Percentiles rank a stretch among this genome's conserved stretches.
Evolutionary conservation across 2,888 invertebrate species (phyloP).

Genomic region (Epistrophella euchroma): DNA sequence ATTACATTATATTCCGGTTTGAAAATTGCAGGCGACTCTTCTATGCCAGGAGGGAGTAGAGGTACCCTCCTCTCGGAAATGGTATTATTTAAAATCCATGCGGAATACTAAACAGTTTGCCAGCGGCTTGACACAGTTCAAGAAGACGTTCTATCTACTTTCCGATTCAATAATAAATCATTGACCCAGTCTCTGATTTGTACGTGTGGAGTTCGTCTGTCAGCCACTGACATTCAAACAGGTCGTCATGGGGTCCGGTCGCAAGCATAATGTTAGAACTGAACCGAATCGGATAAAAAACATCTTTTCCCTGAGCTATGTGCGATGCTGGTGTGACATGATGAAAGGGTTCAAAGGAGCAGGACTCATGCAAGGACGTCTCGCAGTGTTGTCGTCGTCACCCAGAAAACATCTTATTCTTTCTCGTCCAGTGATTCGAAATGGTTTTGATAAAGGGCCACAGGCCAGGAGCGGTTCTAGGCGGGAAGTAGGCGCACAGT

Average conservation of each 20-base stretch:
- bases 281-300: conserved; percentile 28
- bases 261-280: conserved; percentile 51
- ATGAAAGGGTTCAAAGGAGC: conserved; percentile 70
- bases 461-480: not conserved
- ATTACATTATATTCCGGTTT: conserved; percentile 65
- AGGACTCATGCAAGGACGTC: conserved; percentile 48
- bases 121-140: conserved; percentile 74
- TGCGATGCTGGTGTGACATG: conserved; percentile 48
- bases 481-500: no score
- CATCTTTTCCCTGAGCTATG: conserved; percentile 36
- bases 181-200: conserved; percentile 75
- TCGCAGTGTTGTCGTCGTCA: not conserved
- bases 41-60: conserved; percentile 24
- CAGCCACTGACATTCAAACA: conserved; percentile 75
- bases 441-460: not conserved
- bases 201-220: conserved; percentile 73
- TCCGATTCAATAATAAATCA: conserved; percentile 72
- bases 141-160: conserved; percentile 68
- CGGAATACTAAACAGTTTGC: conserved; percentile 74
- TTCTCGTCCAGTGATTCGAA: conserved; percentile 30
- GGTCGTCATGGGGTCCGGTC: conserved; percentile 52
- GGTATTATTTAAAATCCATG: conserved; percentile 73
- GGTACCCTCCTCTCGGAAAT: conserved; percentile 49
- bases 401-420: conserved; percentile 51
- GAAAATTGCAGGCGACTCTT: conserved; percentile 66